Percentiles rank a stretch among this genome's conserved stretches.
Conservation (phyloP, 2,797 vertebrate species). For the Syngnathus rostellatus region DNA sequence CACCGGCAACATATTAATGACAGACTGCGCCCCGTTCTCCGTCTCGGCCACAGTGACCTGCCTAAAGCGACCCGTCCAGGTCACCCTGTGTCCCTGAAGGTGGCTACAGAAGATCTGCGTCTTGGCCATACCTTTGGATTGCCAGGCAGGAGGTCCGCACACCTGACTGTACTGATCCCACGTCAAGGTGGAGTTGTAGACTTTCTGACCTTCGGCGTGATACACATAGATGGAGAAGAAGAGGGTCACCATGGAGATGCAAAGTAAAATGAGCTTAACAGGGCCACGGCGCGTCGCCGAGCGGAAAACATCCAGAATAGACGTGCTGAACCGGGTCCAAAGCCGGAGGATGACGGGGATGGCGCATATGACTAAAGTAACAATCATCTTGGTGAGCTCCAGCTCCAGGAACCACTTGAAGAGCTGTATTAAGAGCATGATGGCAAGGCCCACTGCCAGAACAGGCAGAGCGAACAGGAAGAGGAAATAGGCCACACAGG, state of each 20-base stretch:
- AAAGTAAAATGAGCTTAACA: constrained; percentile 90
- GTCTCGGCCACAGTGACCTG: constrained; percentile 83
- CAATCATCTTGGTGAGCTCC: constrained; percentile 83
- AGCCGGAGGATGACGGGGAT: constrained; percentile 81
- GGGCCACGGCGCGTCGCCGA: constrained; percentile 80
- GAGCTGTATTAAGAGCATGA: constrained; percentile 77
- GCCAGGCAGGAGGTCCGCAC: constrained; percentile 88
- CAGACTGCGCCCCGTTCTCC: constrained; percentile 89
- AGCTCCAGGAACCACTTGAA: constrained; percentile 85
- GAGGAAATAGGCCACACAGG: constrained; percentile 89
- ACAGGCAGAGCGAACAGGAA: constrained; percentile 89
- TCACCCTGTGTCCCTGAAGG: constrained; percentile 89
- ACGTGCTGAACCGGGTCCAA: constrained; percentile 82
- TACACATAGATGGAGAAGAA: constrained; percentile 89
- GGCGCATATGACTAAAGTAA: constrained; percentile 75
- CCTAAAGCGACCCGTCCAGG: constrained; percentile 86
- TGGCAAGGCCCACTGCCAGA: constrained; percentile 73
- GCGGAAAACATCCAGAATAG: constrained; percentile 69
- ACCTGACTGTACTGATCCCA: constrained; percentile 83
- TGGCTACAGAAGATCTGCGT: constrained; percentile 94
- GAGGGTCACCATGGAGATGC: constrained; percentile 79
- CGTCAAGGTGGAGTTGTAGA: constrained; percentile 89
- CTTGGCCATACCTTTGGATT: constrained; percentile 83
- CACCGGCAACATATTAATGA: constrained; percentile 85
- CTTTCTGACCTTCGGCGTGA: constrained; percentile 86